Conservation (phyloP, 2,113 vertebrate genomes). For the Bolborhynchus lineola region DNA sequence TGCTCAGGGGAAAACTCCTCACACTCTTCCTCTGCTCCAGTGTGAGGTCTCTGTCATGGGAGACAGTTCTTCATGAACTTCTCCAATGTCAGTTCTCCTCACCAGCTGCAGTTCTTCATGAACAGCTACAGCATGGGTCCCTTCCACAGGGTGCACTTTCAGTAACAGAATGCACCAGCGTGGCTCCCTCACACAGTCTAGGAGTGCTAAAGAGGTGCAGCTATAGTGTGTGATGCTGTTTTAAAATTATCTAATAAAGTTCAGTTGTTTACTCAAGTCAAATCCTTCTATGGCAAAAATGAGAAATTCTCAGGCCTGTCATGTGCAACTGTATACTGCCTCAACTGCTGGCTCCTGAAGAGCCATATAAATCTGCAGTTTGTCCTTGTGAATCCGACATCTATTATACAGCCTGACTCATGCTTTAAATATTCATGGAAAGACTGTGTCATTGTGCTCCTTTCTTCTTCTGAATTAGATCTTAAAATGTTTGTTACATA, state of each 20-base stretch:
- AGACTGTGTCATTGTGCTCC: background rate
- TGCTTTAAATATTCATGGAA: slow-evolving; percentile 4
- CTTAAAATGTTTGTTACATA: background rate
- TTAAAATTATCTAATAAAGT: background rate
- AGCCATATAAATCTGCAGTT: slow-evolving; percentile 26
- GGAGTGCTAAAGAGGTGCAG: background rate
- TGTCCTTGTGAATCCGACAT: slow-evolving; percentile 28
- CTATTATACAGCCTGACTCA: background rate
- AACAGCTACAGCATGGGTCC: background rate
- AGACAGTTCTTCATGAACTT: accelerated
- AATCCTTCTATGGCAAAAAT: slow-evolving; percentile 45
- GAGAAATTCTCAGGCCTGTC: slow-evolving; percentile 20
- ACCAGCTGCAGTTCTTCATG: background rate
- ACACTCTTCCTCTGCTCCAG: background rate
- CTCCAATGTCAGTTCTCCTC: background rate
- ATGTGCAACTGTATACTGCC: background rate
- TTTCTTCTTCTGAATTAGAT: background rate
- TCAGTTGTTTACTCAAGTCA: background rate
- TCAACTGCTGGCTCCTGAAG: background rate
- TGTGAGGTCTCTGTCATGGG: background rate
- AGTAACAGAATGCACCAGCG: background rate
- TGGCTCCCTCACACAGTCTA: background rate
- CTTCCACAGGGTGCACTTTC: background rate
- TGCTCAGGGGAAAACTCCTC: background rate
- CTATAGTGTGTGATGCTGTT: background rate